Evolutionary conservation across 2,113 vertebrate genomes (phyloP), one percentile per base, ranked within the genome.

Genomic region (Sinocyclocheilus anophthalmus): DNA sequence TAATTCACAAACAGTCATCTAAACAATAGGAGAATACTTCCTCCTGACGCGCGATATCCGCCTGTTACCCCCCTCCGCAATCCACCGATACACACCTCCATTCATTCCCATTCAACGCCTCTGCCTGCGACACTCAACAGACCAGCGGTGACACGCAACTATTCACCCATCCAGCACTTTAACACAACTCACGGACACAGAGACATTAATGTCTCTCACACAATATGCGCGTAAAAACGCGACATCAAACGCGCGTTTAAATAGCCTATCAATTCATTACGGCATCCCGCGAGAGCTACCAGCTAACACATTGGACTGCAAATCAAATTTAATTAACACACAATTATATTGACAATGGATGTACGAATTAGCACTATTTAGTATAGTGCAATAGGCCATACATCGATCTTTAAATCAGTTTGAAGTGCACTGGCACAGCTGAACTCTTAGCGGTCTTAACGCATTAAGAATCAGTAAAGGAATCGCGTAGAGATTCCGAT

Each of bases 81-180:
- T 87, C 82, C 86, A 87, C 75, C 85, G 67, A 48, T 42, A 80
- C 73, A 78, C 86, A 76, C 70, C 75, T 70, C 81, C 81, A 72
- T 83, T 30, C 83, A 84, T 89, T 81, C 86, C 59, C 84, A 78
- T 76, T 76, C 85, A 89, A 81, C 65, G 48, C 69, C 73, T 84
- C 57, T 6, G 76, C 42, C 57, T 63, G 53, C n/a, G 26, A 73
- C 76, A 50, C 26, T 55, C 50, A 42, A 42, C 63, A 55, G 20
- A 30, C 5, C 65, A 22, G 59, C n/a, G 16, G 26, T 81, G 79
- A 69, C 45, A 53, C 26, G 81, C 63, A 72, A 70, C 81, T 55
- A 39, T 81, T 42, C 57, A 26, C 69, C 70, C 53, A 16, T 0
- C 20, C 20, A 48, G 55, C 37, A 85, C 75, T 69, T 69, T 50